Evolutionary conservation across 2,113 vertebrate genomes (phyloP).

Genomic region (Chloropsis cyanopogon): DNA sequence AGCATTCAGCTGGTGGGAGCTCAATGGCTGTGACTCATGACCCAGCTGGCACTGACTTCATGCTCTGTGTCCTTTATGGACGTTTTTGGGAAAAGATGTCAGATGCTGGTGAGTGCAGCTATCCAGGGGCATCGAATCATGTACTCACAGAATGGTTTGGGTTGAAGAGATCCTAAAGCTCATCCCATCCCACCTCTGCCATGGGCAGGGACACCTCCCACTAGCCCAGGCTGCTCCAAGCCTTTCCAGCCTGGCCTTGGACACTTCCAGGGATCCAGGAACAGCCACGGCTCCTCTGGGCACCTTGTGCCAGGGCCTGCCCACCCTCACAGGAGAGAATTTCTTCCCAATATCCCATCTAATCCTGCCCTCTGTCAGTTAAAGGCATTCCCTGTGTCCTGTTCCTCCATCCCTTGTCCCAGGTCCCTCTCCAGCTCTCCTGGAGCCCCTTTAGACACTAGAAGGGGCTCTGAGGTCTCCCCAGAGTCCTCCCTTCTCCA

Average conservation of each 20-base stretch:
- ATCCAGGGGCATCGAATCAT: background rate
- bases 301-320: background rate
- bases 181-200: background rate
- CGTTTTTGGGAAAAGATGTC: background rate
- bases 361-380: background rate
- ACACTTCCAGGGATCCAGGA: background rate
- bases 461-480: background rate
- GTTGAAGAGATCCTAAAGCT: background rate
- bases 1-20: background rate
- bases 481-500: background rate
- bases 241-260: background rate
- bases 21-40: fast-evolving
- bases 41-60: background rate
- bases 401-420: background rate
- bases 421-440: background rate
- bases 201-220: background rate
- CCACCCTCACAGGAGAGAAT: background rate
- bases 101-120: background rate
- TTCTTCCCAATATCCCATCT: background rate
- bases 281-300: background rate
- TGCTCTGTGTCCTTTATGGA: background rate
- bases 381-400: background rate
- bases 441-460: background rate
- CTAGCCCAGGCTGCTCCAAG: background rate
- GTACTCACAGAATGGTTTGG: background rate